Evolutionary conservation across 2,797 vertebrate genomes (phyloP).

Genomic region (Sciaenops ocellatus): DNA sequence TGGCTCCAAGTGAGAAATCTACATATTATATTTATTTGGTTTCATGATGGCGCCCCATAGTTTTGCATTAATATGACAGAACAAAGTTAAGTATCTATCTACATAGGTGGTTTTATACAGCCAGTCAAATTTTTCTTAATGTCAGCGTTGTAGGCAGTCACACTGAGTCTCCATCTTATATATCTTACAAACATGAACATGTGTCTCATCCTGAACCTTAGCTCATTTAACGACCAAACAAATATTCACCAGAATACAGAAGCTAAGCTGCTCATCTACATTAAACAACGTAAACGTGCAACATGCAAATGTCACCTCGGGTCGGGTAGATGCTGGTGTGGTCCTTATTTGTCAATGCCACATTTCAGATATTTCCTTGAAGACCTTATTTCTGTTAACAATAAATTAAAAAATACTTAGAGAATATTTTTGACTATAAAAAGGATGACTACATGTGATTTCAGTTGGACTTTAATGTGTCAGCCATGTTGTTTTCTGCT

Average conservation of each 20-base stretch:
- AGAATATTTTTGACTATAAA: neutral
- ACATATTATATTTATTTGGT: neutral
- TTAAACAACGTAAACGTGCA: neutral
- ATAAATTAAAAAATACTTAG: neutral
- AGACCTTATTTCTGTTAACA: neutral
- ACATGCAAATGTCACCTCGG: neutral
- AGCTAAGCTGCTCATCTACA: neutral
- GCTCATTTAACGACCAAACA: neutral
- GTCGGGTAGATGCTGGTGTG: neutral
- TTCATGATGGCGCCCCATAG: neutral
- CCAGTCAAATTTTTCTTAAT: neutral
- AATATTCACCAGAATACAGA: neutral
- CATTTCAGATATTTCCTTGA: neutral
- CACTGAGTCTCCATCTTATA: neutral
- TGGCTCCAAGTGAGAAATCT: neutral
- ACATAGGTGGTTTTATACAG: neutral
- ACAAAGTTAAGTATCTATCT: neutral
- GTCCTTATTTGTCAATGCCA: neutral
- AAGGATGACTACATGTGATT: neutral
- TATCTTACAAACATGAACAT: neutral
- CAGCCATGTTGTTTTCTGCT: constrained; percentile 5
- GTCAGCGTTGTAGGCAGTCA: too few relatives aligned
- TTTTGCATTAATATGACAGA: neutral
- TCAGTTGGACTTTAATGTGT: constrained; percentile 5
- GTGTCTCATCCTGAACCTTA: neutral